Conservation (phyloP, 1,140 invertebrate genomes). For the Asobara japonica region DNA sequence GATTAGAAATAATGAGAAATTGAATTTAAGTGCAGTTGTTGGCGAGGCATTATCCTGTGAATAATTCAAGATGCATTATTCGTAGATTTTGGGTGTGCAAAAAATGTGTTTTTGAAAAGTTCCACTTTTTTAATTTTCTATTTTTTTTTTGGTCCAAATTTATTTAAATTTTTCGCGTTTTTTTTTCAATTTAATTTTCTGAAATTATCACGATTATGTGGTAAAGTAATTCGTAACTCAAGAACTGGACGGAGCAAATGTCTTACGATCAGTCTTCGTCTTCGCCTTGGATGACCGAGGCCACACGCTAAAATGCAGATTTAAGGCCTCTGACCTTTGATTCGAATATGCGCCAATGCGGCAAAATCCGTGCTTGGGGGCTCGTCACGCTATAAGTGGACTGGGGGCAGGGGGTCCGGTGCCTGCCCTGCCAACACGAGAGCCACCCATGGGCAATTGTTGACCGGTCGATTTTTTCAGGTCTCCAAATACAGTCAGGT, state of each 20-base stretch:
- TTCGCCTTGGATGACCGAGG: not conserved
- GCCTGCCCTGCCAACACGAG: not conserved
- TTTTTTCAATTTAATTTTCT: no score
- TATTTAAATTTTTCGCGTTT: no score
- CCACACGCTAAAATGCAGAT: conserved; percentile 10
- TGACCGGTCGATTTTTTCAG: not conserved
- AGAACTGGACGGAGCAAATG: not conserved
- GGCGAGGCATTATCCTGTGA: not conserved
- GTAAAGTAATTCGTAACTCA: not conserved
- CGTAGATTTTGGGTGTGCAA: not conserved
- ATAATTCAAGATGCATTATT: not conserved
- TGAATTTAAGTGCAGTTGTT: not conserved
- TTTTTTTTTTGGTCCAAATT: no score
- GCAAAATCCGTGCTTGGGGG: conserved; percentile 12
- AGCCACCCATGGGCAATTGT: not conserved
- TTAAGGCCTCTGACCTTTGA: conserved; percentile 10
- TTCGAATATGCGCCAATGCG: conserved; percentile 28
- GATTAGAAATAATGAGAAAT: not conserved
- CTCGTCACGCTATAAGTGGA: conserved; percentile 15
- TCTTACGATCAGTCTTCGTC: not conserved
- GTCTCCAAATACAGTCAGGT: not conserved
- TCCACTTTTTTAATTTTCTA: no score
- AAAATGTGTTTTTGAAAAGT: no score
- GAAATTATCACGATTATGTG: no score
- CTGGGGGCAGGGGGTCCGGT: not conserved